Evolutionary conservation across 2,797 vertebrate genomes (phyloP), one percentile per base, ranked within the genome.

Genomic region (Myoxocephalus aenaeus): DNA sequence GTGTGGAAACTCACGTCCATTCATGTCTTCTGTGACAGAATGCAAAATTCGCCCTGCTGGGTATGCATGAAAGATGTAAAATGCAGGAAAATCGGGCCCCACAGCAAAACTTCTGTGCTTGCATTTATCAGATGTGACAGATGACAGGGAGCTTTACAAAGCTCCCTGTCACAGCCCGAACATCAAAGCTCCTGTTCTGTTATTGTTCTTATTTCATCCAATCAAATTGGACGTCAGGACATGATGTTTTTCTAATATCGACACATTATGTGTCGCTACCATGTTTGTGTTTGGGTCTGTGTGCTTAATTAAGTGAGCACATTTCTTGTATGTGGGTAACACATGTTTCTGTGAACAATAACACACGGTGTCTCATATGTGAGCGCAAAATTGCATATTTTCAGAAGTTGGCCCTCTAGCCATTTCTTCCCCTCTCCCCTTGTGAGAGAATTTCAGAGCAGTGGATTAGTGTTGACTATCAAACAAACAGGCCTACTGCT

Each of bases 381-480:
- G 78, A 82, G 82, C 83, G 71, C 79, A 71, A 48, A 53, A 58
- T 87, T 86, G 77, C 67, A 87, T 80, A 76, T 84, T 91, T 87
- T 87, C 62, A 63, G 25, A 51, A 82, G 66, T 61, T 54, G 20
- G 7, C 67, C 87, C 83, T 86, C 67, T 36, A 85, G 80, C 76
- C 64, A 51, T 82, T 81, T 59, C 56, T 57, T 56, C 73, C 75
- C 58, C 40, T 76, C 59, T 70, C 57, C 58, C 70, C 70, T 34
- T 79, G 29, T 53, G 75, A 74, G 75, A 80, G 81, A 56, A 74
- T 86, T 79, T 79, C 75, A 73, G 81, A 86, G 85, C 73, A 86
- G 84, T 90, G 92, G 90, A 92, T 94, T 91, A 93, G 88, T 75
- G 75, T 77, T 86, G 87, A 83, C 89, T 91, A 87, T 90, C 88